phyloP scores from a whole-genome alignment of 92 coral and sea anemone species.

The Zoanthus sociatus region DNA sequence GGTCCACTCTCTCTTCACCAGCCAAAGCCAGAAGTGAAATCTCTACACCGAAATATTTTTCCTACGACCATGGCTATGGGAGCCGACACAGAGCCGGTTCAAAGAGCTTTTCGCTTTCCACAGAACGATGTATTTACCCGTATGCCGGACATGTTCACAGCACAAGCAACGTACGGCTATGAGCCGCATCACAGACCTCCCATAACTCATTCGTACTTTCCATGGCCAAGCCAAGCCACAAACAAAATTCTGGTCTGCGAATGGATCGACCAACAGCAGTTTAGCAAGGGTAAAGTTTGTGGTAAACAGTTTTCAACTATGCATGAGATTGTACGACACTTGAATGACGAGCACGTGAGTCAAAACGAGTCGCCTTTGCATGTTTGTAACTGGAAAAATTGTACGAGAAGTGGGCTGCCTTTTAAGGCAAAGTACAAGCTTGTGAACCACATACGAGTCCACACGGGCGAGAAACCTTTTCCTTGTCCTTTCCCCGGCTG shows the following conservation, averaged over 20 bases:
- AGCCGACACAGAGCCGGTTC: constrained; percentile 74
- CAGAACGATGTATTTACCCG: constrained; percentile 64
- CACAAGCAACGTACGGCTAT: constrained; percentile 78
- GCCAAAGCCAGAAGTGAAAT: constrained; percentile 82
- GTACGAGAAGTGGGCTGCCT: constrained; percentile 94
- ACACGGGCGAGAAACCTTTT: constrained; percentile 98
- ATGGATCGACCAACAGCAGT: constrained; percentile 99
- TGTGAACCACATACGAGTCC: constrained; percentile 96
- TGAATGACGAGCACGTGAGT: constrained; percentile 98
- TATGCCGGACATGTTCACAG: constrained; percentile 75
- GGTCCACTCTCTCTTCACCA: constrained; percentile 85
- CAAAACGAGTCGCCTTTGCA: constrained; percentile 98
- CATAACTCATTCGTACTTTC: constrained; percentile 64
- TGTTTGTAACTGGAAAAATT: constrained; percentile 98
- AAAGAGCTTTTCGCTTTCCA: constrained; percentile 69
- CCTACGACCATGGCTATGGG: constrained; percentile 75
- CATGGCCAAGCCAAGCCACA: constrained; percentile 73
- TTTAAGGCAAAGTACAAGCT: constrained; percentile 99
- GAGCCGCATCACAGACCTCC: constrained; percentile 76
- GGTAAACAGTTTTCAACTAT: constrained; percentile 96
- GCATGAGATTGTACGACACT: constrained; percentile 97
- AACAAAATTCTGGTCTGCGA: constrained; percentile 97
- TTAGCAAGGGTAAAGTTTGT: constrained; percentile 93
- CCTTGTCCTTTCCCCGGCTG: constrained; percentile 99
- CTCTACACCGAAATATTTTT: constrained; percentile 66